Conservation (phyloP, 2,797 vertebrate species). For the Lophius americanus region DNA sequence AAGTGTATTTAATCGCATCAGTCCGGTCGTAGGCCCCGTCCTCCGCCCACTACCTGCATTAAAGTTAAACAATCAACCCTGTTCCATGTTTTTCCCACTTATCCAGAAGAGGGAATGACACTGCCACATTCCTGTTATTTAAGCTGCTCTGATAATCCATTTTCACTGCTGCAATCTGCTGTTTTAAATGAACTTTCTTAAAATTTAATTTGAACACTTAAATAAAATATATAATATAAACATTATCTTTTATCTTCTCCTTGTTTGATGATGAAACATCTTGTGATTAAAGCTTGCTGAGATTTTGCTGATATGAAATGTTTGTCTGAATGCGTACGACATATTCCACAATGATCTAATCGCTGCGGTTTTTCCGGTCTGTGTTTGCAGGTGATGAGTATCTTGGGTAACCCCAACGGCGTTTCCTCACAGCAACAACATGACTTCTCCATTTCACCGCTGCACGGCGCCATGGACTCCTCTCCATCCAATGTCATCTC, state of each 20-base stretch:
- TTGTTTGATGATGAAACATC: background rate
- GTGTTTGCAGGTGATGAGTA: slow-evolving; percentile 92
- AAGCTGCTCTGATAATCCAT: too few relatives aligned
- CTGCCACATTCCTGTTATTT: too few relatives aligned
- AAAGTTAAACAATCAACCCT: too few relatives aligned
- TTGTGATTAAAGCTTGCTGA: background rate
- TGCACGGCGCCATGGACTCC: slow-evolving; percentile 89
- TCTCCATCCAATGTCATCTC: slow-evolving; percentile 88
- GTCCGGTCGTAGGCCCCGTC: too few relatives aligned
- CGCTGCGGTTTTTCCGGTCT: slow-evolving; percentile 3
- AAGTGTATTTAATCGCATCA: too few relatives aligned
- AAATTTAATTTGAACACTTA: background rate
- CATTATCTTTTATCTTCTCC: too few relatives aligned
- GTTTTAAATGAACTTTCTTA: background rate
- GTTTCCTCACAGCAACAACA: slow-evolving; percentile 91
- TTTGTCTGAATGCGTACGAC: background rate
- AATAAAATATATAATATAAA: too few relatives aligned
- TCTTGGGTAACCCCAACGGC: slow-evolving; percentile 89
- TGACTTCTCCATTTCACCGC: slow-evolving; percentile 95
- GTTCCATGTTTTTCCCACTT: too few relatives aligned
- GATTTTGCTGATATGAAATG: too few relatives aligned
- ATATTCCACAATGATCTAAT: background rate
- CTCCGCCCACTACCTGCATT: too few relatives aligned
- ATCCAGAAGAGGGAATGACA: too few relatives aligned
- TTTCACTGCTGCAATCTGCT: background rate